Conservation (phyloP, 2,888 invertebrate genomes). For the Hirudinaria manillensis region DNA sequence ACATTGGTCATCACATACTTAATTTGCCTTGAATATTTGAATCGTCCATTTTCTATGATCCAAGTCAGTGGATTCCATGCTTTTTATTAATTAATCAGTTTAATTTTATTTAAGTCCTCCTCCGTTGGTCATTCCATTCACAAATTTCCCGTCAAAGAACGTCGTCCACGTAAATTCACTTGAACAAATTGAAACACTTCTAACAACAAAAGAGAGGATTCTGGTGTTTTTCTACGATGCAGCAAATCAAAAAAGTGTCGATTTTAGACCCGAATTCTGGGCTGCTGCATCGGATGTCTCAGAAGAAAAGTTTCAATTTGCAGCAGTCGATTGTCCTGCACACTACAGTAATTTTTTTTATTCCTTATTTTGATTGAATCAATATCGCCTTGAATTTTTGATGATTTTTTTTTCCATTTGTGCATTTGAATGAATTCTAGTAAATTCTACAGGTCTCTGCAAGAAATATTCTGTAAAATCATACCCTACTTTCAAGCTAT, state of each 20-base stretch:
- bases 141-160: constrained; percentile 70
- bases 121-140: constrained; percentile 56
- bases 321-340: constrained; percentile 72
- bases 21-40: no score
- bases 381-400: not conserved
- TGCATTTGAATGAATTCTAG: not conserved
- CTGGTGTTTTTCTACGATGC: constrained; percentile 87
- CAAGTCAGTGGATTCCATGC: no score
- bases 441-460: constrained; percentile 57
- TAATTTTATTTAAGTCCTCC: constrained; percentile 29
- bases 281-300: constrained; percentile 65
- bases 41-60: no score
- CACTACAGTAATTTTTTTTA: constrained; percentile 21
- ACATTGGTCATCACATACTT: no score
- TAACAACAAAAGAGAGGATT: constrained; percentile 77
- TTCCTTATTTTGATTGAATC: not conserved
- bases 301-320: constrained; percentile 66
- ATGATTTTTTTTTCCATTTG: not conserved
- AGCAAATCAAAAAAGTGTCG: constrained; percentile 84
- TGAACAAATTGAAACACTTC: constrained; percentile 65
- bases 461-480: constrained; percentile 68
- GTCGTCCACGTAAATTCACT: constrained; percentile 70
- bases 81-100: constrained; percentile 6
- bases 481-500: constrained; percentile 80
- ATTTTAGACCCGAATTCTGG: constrained; percentile 75